Evolutionary conservation across 2,113 vertebrate species (phyloP).

Genomic region (Peromyscus polionotus): DNA sequence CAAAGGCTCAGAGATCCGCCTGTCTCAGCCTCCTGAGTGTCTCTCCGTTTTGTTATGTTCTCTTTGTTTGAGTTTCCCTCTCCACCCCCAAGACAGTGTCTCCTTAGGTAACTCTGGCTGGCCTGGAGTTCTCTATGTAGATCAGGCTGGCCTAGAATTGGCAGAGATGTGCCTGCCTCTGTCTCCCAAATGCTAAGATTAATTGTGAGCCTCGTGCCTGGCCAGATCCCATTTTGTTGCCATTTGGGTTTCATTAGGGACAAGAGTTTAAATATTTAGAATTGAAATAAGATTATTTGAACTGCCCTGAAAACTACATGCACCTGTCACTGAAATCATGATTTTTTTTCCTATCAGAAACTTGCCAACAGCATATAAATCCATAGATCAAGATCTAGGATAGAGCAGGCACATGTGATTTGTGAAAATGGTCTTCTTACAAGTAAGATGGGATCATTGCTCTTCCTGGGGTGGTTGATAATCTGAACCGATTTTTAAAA

Average conservation of each 20-base stretch:
- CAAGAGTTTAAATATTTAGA: conserved; percentile 58
- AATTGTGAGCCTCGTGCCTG: not conserved
- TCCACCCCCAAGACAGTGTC: not conserved
- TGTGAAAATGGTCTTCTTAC: not conserved
- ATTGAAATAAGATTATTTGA: conserved; percentile 27
- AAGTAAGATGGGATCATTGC: not conserved
- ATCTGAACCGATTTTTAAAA: conserved; percentile 41
- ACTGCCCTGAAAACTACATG: conserved; percentile 10
- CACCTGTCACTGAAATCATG: conserved; percentile 46
- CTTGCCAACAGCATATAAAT: conserved; percentile 3
- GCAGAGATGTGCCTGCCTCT: not conserved
- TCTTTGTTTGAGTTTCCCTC: not conserved
- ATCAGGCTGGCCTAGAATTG: not conserved
- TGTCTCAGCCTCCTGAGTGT: not conserved
- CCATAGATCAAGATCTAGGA: conserved; percentile 41
- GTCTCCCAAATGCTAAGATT: not conserved
- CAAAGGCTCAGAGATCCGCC: not conserved
- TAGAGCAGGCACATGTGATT: not conserved
- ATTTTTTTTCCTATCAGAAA: conserved; percentile 53
- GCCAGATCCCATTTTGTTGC: not conserved
- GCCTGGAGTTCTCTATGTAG: not conserved
- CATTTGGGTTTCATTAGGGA: conserved; percentile 28
- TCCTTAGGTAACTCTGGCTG: not conserved
- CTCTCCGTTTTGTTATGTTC: not conserved
- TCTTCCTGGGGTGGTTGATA: conserved; percentile 4